Evolutionary conservation across 2,888 invertebrate genomes (phyloP).

Genomic region (Agrilus mali): DNA sequence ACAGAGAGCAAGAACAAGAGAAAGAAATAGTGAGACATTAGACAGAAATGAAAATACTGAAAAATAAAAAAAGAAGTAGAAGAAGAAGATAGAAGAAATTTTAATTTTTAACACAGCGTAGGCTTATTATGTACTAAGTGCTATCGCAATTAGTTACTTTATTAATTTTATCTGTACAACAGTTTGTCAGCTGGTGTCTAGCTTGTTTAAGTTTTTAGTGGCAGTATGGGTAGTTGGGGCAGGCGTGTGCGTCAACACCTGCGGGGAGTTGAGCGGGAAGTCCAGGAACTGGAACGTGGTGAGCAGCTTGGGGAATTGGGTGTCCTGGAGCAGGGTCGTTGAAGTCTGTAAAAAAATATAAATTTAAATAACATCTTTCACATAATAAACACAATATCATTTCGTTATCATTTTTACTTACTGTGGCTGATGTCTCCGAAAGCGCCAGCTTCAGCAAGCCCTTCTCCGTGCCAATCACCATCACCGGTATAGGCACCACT

Average conservation of each 20-base stretch:
- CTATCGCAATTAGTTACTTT: no score
- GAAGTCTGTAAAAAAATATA: neutral
- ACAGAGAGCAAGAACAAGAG: no score
- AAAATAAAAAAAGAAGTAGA: no score
- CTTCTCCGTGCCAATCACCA: constrained; percentile 34
- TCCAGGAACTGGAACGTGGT: constrained; percentile 14
- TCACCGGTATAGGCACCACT: constrained; percentile 30
- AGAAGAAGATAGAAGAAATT: no score
- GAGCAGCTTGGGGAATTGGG: constrained; percentile 17
- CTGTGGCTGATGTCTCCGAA: constrained; percentile 21
- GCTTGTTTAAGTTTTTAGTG: constrained; percentile 20
- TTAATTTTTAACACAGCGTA: no score
- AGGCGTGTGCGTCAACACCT: constrained; percentile 30
- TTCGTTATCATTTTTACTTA: constrained; percentile 1
- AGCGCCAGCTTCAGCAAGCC: constrained; percentile 32
- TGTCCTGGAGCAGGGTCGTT: constrained; percentile 13
- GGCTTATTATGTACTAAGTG: no score
- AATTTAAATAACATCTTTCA: neutral
- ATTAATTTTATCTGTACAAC: constrained; percentile 9
- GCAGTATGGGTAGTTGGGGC: constrained; percentile 35
- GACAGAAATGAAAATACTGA: neutral
- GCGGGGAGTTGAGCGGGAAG: constrained; percentile 28
- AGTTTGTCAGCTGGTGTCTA: constrained; percentile 23
- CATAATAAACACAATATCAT: neutral
- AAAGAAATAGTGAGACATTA: neutral